phyloP scores from a whole-genome alignment of 2,113 vertebrate species.

The Clinocottus analis region DNA sequence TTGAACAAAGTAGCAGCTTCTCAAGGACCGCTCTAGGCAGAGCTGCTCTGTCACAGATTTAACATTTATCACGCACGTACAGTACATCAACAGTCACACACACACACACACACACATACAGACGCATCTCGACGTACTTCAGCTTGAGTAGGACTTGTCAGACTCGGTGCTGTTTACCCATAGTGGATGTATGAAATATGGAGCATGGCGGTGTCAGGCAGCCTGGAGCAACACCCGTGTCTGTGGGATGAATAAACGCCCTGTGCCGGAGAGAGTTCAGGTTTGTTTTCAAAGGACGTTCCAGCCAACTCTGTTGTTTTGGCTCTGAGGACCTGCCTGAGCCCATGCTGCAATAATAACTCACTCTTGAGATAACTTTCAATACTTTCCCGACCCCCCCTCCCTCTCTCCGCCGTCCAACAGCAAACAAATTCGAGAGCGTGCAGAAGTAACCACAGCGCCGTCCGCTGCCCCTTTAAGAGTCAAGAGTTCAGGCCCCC shows the following conservation, averaged over 20 bases:
- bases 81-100: conserved; percentile 18
- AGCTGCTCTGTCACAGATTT: conserved; percentile 53
- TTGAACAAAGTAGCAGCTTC: conserved; percentile 59
- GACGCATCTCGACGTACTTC: conserved; percentile 46
- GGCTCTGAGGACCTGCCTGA: conserved; percentile 67
- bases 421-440: conserved; percentile 56
- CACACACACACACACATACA: not conserved
- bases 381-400: conserved; percentile 75
- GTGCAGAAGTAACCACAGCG: conserved; percentile 10
- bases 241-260: conserved; percentile 72
- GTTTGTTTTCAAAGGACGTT: conserved; percentile 75
- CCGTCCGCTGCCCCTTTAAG: not conserved
- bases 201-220: conserved; percentile 52
- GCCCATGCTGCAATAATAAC: conserved; percentile 72
- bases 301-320: conserved; percentile 70
- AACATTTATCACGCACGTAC: conserved; percentile 46
- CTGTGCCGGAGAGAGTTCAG: conserved; percentile 65
- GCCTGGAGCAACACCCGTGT: conserved; percentile 55
- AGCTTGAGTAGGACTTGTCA: conserved; percentile 39
- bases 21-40: conserved; percentile 59
- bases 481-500: conserved; percentile 40
- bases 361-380: conserved; percentile 72
- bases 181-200: conserved; percentile 59
- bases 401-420: conserved; percentile 56
- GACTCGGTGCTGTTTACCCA: conserved; percentile 59